These are phyloP conservation scores for Dendrophyllia cribrosa DNA, from an alignment of 64 coral and sea anemone genomes.

Conservation along the genomic window DNA sequence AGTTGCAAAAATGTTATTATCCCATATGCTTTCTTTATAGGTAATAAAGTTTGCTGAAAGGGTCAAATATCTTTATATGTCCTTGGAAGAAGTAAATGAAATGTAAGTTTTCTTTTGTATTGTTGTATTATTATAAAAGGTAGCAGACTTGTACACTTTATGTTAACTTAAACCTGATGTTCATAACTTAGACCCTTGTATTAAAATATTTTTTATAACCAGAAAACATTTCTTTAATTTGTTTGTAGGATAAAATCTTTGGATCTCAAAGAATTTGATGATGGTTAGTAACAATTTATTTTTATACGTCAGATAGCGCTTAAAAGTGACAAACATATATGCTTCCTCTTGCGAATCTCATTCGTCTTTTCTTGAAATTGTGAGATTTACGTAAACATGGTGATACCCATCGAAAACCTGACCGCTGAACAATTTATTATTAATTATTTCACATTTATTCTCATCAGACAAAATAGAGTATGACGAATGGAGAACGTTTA, in stretches of 20 bases:
- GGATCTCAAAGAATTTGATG: slow-evolving; percentile 81
- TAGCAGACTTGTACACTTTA: too few relatives aligned
- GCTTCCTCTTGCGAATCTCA: too few relatives aligned
- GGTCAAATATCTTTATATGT: slow-evolving; percentile 74
- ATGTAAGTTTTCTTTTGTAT: slow-evolving; percentile 68
- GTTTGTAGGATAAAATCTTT: slow-evolving; percentile 64
- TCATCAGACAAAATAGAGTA: slow-evolving; percentile 67
- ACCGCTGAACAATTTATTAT: too few relatives aligned
- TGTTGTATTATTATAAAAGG: not conserved
- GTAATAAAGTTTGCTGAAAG: slow-evolving; percentile 67
- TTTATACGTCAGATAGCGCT: not conserved
- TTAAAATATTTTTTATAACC: too few relatives aligned
- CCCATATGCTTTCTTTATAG: slow-evolving; percentile 20
- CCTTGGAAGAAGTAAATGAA: slow-evolving; percentile 73
- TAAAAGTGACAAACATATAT: too few relatives aligned
- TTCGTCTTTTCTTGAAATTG: too few relatives aligned
- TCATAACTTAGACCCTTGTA: too few relatives aligned
- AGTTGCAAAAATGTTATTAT: not conserved
- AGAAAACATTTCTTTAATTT: not conserved
- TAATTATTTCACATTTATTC: not conserved
- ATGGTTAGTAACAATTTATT: slow-evolving; percentile 38
- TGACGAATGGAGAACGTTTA: slow-evolving; percentile 78
- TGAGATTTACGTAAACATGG: too few relatives aligned
- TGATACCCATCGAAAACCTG: too few relatives aligned
- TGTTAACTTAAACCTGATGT: too few relatives aligned